Evolutionary conservation across 1,140 invertebrate species (phyloP), one percentile per base, ranked within the genome.

Genomic region (Euwallacea similis): DNA sequence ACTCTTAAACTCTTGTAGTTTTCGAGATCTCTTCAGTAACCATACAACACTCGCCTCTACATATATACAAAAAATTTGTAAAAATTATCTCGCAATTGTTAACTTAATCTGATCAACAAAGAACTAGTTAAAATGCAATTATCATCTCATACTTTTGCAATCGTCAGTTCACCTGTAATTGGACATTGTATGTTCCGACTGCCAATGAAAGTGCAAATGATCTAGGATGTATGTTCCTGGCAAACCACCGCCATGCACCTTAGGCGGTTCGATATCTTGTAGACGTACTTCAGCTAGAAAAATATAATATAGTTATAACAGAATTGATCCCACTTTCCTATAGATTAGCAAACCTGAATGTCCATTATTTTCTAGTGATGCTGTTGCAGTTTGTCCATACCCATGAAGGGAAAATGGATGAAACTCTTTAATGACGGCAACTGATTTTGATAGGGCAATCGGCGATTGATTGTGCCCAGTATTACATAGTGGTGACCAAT

Each of bases 181-280:
- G 64, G 88, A 85, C 46, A 94, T 84, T 0, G 86, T 88, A 77
- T 94, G 92, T 78, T 94, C 92, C 0, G 90, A 90, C 61, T 87
- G 85, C 89, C 91, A 93, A 76, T 94, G 92, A 75, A 93, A 88
- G 76, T 94, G 92, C 33, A 93, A 83, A 76, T 91, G 88, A 43
- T 88, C 84, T 54, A 92, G 81, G 8, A 83, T 76, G 76, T 88
- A 93, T 2, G 83, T 82, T 3, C 76, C 76, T 10, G 83, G 77
- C 33, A 87, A 78, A n/a, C 84, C 85, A n/a, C 86, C 87, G 15
- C 82, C 84, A 66, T 75, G 80, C 3, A 87, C 63, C 10, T 77
- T 79, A 55, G 85, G 75, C 11, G 82, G 75, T 6, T 73, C 74
- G 50, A 21, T 75, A 11, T 64, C 10, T 75, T 80, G 76, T 55